Evolutionary conservation across 2,888 invertebrate species (phyloP).

Genomic region (Sicus ferrugineus): DNA sequence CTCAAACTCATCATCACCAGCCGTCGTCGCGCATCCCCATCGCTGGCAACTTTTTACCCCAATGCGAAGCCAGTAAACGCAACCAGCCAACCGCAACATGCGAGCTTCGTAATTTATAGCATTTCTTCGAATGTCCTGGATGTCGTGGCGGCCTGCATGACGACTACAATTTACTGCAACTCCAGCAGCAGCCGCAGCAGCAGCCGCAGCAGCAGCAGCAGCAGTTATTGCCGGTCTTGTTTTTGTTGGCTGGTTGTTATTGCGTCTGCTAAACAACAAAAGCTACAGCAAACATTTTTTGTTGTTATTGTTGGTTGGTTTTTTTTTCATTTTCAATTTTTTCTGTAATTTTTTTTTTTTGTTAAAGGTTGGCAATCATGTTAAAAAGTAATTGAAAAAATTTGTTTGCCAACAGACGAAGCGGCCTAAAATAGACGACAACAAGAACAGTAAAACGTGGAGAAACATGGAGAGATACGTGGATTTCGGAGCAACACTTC

Average conservation of each 20-base stretch:
- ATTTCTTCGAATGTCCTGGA: constrained; percentile 8
- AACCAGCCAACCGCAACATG: constrained; percentile 27
- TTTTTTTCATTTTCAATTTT: neutral
- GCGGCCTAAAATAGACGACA: neutral
- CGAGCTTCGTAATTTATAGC: constrained; percentile 35
- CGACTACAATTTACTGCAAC: neutral
- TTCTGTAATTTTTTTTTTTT: neutral
- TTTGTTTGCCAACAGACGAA: neutral
- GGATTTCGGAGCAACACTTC: too few species aligned
- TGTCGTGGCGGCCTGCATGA: neutral
- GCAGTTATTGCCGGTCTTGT: neutral
- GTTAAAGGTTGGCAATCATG: neutral
- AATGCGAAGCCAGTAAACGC: neutral
- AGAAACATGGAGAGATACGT: too few species aligned
- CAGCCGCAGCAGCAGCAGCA: neutral
- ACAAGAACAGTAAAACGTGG: neutral
- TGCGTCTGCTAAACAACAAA: neutral
- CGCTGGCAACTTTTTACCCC: neutral
- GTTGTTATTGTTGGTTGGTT: neutral
- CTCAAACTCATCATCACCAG: neutral
- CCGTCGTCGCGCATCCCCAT: neutral
- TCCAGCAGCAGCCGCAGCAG: neutral
- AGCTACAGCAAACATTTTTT: neutral
- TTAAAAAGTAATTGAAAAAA: neutral
- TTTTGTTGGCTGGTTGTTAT: neutral